Conservation (phyloP, 2,797 vertebrate genomes). For the Melanotaenia boesemani region DNA sequence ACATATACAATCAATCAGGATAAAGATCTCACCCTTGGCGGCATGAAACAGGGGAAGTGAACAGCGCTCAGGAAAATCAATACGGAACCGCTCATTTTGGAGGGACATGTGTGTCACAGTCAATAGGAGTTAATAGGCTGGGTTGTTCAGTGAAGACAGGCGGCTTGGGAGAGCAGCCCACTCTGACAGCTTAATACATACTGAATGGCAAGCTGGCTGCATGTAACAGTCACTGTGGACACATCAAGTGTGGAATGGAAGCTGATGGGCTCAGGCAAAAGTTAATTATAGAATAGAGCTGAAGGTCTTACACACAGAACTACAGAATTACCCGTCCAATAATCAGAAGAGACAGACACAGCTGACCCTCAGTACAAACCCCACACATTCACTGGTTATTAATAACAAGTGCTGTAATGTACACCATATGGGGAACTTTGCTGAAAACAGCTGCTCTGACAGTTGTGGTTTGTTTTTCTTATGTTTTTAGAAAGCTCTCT, state of each 20-base stretch:
- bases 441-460: slow-evolving; percentile 11
- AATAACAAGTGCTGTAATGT: slow-evolving; percentile 40
- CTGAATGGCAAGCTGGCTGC: slow-evolving; percentile 83
- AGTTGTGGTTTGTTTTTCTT: neutral
- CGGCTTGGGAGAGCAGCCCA: slow-evolving; percentile 83
- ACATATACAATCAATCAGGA: slow-evolving; percentile 94
- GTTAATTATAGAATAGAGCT: slow-evolving; percentile 83
- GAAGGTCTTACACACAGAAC: slow-evolving; percentile 78
- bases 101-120: slow-evolving; percentile 99
- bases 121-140: slow-evolving; percentile 99
- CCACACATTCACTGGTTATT: slow-evolving; percentile 27
- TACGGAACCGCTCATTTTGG: slow-evolving; percentile 97
- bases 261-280: slow-evolving; percentile 80
- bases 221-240: slow-evolving; percentile 77
- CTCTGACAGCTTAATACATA: slow-evolving; percentile 87
- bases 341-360: slow-evolving; percentile 70
- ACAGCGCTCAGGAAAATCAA: slow-evolving; percentile 97
- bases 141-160: slow-evolving; percentile 91
- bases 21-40: slow-evolving; percentile 96
- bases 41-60: slow-evolving; percentile 94
- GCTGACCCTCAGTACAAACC: slow-evolving; percentile 44
- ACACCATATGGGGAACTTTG: slow-evolving; percentile 35
- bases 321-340: slow-evolving; percentile 75
- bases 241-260: slow-evolving; percentile 77
- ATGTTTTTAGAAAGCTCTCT: neutral